These are phyloP conservation scores for Trichosurus vulpecula DNA, from an alignment of 2,797 vertebrate genomes.

Conservation along the genomic window DNA sequence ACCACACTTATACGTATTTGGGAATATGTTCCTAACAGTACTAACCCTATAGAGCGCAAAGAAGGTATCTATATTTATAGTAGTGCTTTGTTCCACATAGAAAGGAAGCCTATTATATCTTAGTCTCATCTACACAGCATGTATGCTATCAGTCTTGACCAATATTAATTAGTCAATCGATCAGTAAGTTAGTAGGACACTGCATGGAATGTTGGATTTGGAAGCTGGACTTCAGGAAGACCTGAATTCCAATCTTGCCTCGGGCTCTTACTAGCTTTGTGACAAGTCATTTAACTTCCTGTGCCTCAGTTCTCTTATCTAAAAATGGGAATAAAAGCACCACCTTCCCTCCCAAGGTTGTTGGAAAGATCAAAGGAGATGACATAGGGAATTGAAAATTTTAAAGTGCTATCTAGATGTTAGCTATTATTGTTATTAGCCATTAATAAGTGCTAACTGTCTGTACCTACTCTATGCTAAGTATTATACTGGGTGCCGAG, in stretches of 20 bases:
- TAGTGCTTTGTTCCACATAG: neutral
- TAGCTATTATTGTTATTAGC: neutral
- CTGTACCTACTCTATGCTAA: neutral
- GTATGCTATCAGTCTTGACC: slow-evolving; percentile 17
- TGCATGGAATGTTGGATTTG: neutral
- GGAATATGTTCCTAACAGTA: neutral
- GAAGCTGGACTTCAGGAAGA: neutral
- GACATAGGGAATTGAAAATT: neutral
- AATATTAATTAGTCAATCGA: neutral
- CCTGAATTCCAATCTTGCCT: neutral
- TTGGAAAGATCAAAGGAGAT: neutral
- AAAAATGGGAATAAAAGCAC: neutral
- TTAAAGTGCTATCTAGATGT: neutral
- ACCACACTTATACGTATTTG: neutral
- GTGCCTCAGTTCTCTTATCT: neutral
- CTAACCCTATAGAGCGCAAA: slow-evolving; percentile 56
- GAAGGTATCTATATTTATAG: slow-evolving; percentile 40
- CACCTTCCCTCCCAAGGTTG: neutral
- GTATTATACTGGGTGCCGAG: neutral
- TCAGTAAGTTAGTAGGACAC: neutral
- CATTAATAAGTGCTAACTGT: neutral
- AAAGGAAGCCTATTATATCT: slow-evolving; percentile 23
- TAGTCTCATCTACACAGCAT: neutral
- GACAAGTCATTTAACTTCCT: neutral
- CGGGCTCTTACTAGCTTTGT: neutral